Base-by-base conservation (phyloP, 2,113 vertebrate species). In the Hipposideros armiger region DNA sequence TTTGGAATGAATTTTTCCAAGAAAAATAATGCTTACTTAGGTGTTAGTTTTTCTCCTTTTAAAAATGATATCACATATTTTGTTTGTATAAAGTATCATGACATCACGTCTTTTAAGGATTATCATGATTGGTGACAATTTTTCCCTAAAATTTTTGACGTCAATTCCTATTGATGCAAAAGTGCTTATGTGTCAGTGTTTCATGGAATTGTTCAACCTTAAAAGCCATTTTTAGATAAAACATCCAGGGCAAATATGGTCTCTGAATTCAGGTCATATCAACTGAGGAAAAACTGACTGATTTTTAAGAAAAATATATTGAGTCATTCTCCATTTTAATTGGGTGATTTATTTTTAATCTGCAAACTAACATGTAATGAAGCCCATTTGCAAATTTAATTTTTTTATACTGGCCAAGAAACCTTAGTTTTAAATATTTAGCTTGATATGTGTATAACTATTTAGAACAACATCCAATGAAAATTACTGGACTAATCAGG, bases 171-270 rank as follows among this genome's bases (percentile, higher is more conserved):
- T 67, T 82, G 66, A 92, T 62, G 2, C 40, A 69, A 88, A 89
- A 66, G 7, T 60, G 14, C n/a, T 76, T 70, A 84, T 50, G 28
- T 28, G 42, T 40, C 9, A 26, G 56, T 86, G 69, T 77, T 93
- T 93, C 36, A 81, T 36, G 32, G 54, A 86, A 77, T 14, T n/a
- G 50, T 96, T 77, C 64, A 89, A 86, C 60, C 20, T 92, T 47
- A 66, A 88, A 95, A 94, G 11, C 58, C 52, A 94, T 81, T 96
- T 97, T 92, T 82, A 92, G n/a, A 87, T 97, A 87, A 86, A 67
- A 86, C 54, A 91, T 77, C 9, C 84, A 94, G 77, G 77, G 40
- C 22, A 96, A 52, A 88, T 58, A 77, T 36, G n/a, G n/a, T 80
- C 26, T 82, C 52, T 96, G 50, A 96, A 95, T 96, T 97, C 50